phyloP scores from a whole-genome alignment of 2,888 invertebrate genomes.

The Ophonus ardosiacus region DNA sequence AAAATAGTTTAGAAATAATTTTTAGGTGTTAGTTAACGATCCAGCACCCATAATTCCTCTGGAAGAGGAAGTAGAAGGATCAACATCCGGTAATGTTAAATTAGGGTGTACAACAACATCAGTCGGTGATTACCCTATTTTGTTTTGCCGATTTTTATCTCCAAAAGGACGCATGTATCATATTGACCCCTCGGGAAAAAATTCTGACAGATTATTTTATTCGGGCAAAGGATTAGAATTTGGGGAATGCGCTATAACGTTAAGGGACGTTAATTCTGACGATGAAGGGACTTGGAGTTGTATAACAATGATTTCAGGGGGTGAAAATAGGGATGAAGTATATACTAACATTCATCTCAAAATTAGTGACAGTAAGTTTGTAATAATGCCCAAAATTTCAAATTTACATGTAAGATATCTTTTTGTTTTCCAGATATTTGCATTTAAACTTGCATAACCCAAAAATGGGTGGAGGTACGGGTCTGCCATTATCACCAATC shows the following conservation, averaged over 20 bases:
- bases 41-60: slow-evolving; percentile 22
- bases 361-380: slow-evolving; percentile 43
- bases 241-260: slow-evolving; percentile 67
- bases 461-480: too few relatives aligned
- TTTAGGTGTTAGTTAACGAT: slow-evolving; percentile 4
- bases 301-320: slow-evolving; percentile 31
- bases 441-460: too few relatives aligned
- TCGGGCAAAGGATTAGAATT: slow-evolving; percentile 66
- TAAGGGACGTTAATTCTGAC: slow-evolving; percentile 59
- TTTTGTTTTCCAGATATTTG: too few relatives aligned
- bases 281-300: slow-evolving; percentile 68
- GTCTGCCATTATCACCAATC: too few relatives aligned
- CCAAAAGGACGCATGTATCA: neutral
- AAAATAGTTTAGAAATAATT: too few relatives aligned
- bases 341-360: slow-evolving; percentile 52
- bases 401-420: too few relatives aligned
- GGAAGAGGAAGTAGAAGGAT: neutral
- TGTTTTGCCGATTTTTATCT: neutral
- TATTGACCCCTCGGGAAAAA: neutral
- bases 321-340: neutral
- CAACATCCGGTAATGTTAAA: neutral
- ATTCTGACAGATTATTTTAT: slow-evolving; percentile 60
- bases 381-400: neutral
- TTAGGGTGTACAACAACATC: neutral
- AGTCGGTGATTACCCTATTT: neutral